Evolutionary conservation across 2,888 invertebrate species (phyloP).

Genomic region (Trichacis sp.): DNA sequence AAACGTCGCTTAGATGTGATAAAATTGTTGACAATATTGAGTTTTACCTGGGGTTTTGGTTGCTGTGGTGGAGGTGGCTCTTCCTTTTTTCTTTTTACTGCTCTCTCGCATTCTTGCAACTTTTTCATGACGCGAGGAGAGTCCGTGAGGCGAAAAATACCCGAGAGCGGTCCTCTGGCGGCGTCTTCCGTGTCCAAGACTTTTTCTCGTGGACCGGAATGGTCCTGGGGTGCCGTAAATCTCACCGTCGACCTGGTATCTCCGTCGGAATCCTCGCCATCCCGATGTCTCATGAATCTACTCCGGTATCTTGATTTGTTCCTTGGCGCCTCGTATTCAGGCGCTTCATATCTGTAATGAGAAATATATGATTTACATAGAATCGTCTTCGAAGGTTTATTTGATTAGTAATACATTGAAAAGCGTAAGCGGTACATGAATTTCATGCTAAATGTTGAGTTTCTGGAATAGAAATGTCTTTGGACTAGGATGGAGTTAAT

Average conservation of each 20-base stretch:
- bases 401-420: too few species aligned
- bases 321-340: slow-evolving; percentile 64
- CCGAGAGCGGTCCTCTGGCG: slow-evolving; percentile 86
- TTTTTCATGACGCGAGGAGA: slow-evolving; percentile 91
- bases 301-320: slow-evolving; percentile 66
- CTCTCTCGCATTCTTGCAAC: slow-evolving; percentile 83
- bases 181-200: slow-evolving; percentile 92
- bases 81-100: slow-evolving; percentile 80
- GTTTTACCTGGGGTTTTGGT: slow-evolving; percentile 72
- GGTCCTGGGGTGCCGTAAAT: slow-evolving; percentile 71
- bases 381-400: too few species aligned
- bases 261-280: slow-evolving; percentile 82
- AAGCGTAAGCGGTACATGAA: too few species aligned
- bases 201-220: slow-evolving; percentile 72
- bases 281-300: slow-evolving; percentile 72
- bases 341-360: slow-evolving; percentile 60
- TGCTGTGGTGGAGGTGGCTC: slow-evolving; percentile 74
- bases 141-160: slow-evolving; percentile 88
- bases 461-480: too few species aligned
- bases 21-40: too few species aligned
- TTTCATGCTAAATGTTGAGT: too few species aligned
- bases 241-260: slow-evolving; percentile 77
- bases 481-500: too few species aligned
- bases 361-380: too few species aligned
- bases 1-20: too few species aligned